Conservation (phyloP, 1,140 invertebrate genomes). For the Medauroidea extradentata region DNA sequence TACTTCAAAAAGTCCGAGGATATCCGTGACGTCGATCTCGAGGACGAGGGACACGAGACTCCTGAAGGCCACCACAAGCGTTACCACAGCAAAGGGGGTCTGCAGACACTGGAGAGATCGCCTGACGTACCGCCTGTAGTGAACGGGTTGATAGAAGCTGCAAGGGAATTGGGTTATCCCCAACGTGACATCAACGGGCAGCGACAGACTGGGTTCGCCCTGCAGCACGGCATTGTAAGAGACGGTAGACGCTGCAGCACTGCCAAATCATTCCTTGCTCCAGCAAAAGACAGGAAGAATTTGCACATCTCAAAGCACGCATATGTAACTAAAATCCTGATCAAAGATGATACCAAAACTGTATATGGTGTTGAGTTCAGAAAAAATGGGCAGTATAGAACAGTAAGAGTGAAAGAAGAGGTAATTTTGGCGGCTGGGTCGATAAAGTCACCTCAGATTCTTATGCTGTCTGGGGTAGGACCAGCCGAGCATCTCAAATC, state of each 20-base stretch:
- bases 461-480: conserved; percentile 90
- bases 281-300: conserved; percentile 45
- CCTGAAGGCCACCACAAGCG: conserved; percentile 24
- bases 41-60: conserved; percentile 43
- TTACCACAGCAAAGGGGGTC: background rate
- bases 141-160: conserved; percentile 37
- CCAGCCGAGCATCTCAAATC: conserved; percentile 70
- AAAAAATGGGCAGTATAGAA: conserved; percentile 33
- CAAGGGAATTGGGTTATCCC: conserved; percentile 42
- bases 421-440: conserved; percentile 80
- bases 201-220: conserved; percentile 48
- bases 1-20: conserved; percentile 44
- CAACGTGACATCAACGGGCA: conserved; percentile 37
- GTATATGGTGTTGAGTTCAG: conserved; percentile 35
- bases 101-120: background rate
- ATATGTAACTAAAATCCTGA: conserved; percentile 31
- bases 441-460: conserved; percentile 83
- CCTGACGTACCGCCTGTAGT: conserved; percentile 29
- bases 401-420: conserved; percentile 50
- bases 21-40: conserved; percentile 19
- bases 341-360: background rate
- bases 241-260: conserved; percentile 51
- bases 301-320: conserved; percentile 45
- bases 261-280: conserved; percentile 45
- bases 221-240: conserved; percentile 43